A percentile compares a stretch with the other conserved stretches of the same genome.
phyloP scores from a whole-genome alignment of 2,113 vertebrate genomes.

The Nanorana parkeri region DNA sequence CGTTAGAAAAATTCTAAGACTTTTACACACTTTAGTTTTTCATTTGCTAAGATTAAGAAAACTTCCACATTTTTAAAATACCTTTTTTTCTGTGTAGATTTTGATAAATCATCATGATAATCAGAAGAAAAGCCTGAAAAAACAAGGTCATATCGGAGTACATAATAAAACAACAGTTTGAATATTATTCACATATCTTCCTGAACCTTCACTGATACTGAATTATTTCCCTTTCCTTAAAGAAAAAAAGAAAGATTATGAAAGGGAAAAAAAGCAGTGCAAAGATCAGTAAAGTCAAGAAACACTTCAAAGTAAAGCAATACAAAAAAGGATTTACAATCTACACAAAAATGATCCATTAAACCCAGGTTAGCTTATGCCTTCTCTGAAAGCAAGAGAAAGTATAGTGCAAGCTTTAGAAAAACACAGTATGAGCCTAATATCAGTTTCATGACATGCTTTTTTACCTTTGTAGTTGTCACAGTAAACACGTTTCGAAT shows the following conservation, averaged over 20 bases:
- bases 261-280: slow-evolving; percentile 11
- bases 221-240: slow-evolving; percentile 19
- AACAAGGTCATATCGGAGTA: slow-evolving; percentile 38
- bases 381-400: slow-evolving; percentile 14
- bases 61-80: neutral
- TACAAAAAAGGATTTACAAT: slow-evolving; percentile 41
- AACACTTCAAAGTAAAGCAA: slow-evolving; percentile 50
- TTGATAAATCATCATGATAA: slow-evolving; percentile 20
- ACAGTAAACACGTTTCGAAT: slow-evolving; percentile 24
- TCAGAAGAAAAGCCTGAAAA: slow-evolving; percentile 41
- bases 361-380: slow-evolving; percentile 42
- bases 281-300: slow-evolving; percentile 34
- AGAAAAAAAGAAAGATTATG: slow-evolving; percentile 43
- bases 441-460: slow-evolving; percentile 11
- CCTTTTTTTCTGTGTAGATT: slow-evolving; percentile 1
- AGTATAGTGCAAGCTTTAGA: slow-evolving; percentile 2
- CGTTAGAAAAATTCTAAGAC: neutral
- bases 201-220: slow-evolving; percentile 29
- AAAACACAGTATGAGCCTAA: slow-evolving; percentile 35
- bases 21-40: neutral
- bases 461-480: slow-evolving; percentile 3
- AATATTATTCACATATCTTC: slow-evolving; percentile 35
- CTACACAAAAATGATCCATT: slow-evolving; percentile 48
- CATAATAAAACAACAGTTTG: slow-evolving; percentile 40
- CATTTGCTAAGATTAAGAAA: neutral